Evolutionary conservation across 1,140 invertebrate species (phyloP), one percentile per base, ranked within the genome.

Genomic region (Holotrichia oblita): DNA sequence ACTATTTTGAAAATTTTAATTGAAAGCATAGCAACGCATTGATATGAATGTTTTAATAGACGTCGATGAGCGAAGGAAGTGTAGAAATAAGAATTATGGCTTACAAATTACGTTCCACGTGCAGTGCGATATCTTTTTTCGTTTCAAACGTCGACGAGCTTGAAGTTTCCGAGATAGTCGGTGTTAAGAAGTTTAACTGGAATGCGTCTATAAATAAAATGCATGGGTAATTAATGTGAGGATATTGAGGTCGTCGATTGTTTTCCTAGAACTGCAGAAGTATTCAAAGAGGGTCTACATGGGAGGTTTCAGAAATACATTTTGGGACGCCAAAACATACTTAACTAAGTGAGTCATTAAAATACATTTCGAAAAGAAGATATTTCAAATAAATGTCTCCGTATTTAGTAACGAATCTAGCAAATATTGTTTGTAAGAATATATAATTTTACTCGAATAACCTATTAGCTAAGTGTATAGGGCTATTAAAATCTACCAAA

Each of bases 141-240:
- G 17, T 55, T 55, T 55, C 48, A 55, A 55, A 55, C 17, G 17
- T 55, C 48, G 48, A 55, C 61, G 61, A 48, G 61, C 22, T 69
- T 69, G 61, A 69, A 12, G 61, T 55, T 69, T 20, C 17, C 22
- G 27, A 69, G 27, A 22, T 69, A 69, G 20, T 34, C 22, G 27
- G 61, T 69, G 20, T 27, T 27, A 69, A 69, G 22, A 22, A 69
- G 27, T 69, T 69, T 34, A 69, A 69, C 61, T 69, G 61, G 61
- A 69, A 55, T 55, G 48, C 61, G 61, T 27, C 61, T 69, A 69
- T 69, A 69, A 69, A 69, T 69, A 69, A 69, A 17, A 55, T n/a
- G 14, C 48, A 55, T 55, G 48, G 61, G 61, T 27, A 27, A 69
- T 69, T 69, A 24, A 69, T 69, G 22, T 69, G 61, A 34, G 22